A percentile compares a stretch with the other conserved stretches of the same genome.
Evolutionary conservation across 2,888 invertebrate species (phyloP).

Genomic region (Amorpha juglandis): DNA sequence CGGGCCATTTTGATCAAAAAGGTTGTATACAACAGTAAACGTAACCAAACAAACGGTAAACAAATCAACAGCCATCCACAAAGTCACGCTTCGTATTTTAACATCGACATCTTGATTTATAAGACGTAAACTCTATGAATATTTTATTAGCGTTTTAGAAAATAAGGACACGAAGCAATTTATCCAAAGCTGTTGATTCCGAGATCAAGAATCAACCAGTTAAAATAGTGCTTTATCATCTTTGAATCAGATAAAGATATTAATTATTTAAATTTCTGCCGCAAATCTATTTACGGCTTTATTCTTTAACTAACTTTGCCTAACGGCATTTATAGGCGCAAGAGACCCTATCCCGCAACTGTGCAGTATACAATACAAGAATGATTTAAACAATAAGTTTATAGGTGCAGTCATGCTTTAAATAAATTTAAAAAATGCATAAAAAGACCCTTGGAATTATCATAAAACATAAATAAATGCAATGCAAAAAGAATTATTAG

Average conservation of each 20-base stretch:
- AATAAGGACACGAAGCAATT: background rate
- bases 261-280: too few species aligned
- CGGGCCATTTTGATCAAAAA: background rate
- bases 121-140: background rate
- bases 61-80: background rate
- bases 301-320: too few species aligned
- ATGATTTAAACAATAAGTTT: background rate
- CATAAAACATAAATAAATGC: background rate
- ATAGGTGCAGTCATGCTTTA: background rate
- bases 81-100: slow-evolving; percentile 2
- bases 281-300: too few species aligned
- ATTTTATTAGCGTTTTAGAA: slow-evolving; percentile 7
- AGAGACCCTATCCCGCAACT: too few species aligned
- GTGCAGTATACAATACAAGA: too few species aligned
- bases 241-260: too few species aligned
- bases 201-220: too few species aligned
- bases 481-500: too few species aligned
- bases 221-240: too few species aligned
- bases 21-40: background rate
- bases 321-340: too few species aligned
- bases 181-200: background rate
- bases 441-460: background rate
- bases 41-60: background rate
- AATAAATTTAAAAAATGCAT: background rate
- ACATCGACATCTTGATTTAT: background rate